Evolutionary conservation across 2,888 invertebrate species (phyloP).

Genomic region (Leptopterna dolabrata): DNA sequence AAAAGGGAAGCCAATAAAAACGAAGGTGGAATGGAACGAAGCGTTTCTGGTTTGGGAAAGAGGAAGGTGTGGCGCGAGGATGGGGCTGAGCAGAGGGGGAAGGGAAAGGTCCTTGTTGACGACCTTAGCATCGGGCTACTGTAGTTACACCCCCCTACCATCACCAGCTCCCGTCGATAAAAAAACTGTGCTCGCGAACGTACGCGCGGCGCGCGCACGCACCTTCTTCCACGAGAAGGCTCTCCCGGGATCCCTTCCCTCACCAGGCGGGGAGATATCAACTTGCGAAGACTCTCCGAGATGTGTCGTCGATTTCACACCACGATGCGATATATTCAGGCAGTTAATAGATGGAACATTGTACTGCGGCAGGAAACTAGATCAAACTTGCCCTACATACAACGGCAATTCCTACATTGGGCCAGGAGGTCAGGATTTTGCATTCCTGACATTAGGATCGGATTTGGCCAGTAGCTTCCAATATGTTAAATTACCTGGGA

Average conservation of each 20-base stretch:
- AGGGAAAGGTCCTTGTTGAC: constrained; percentile 37
- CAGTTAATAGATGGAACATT: too few relatives aligned
- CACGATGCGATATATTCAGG: too few relatives aligned
- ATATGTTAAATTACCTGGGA: too few relatives aligned
- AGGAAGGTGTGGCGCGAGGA: background rate
- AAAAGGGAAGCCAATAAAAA: background rate
- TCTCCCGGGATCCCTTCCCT: constrained; percentile 3
- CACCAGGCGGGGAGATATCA: background rate
- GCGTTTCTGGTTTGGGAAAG: constrained; percentile 41
- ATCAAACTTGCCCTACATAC: too few relatives aligned
- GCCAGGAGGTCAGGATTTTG: too few relatives aligned
- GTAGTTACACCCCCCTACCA: constrained; percentile 31
- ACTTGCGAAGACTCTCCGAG: background rate
- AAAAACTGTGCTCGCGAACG: constrained; percentile 1
- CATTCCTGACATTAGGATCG: too few relatives aligned
- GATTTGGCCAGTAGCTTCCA: too few relatives aligned
- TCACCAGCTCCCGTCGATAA: background rate
- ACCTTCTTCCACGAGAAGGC: background rate
- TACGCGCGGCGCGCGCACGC: constrained; percentile 17
- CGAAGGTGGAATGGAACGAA: constrained; percentile 39
- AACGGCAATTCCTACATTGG: too few relatives aligned
- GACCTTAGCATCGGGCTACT: constrained; percentile 43
- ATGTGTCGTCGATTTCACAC: too few relatives aligned
- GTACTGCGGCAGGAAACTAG: too few relatives aligned
- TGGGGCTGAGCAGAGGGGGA: background rate